Evolutionary conservation across 2,888 invertebrate species (phyloP).

Genomic region (Gibbula magus): DNA sequence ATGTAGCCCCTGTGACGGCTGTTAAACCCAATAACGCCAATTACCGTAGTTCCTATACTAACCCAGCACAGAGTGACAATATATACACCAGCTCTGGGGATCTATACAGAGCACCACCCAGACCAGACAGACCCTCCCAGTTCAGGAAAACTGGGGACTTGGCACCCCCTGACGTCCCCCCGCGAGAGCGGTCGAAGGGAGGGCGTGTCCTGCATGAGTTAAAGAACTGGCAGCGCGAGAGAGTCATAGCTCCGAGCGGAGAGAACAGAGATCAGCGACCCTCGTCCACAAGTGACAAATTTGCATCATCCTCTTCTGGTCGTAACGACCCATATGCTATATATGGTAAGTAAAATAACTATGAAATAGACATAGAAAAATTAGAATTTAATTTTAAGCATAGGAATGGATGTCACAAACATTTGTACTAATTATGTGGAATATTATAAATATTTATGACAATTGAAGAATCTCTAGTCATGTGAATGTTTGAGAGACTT

Average conservation of each 20-base stretch:
- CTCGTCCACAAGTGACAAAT: constrained; percentile 4
- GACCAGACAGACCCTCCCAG: constrained; percentile 45
- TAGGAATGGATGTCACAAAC: no score
- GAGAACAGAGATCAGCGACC: constrained; percentile 15
- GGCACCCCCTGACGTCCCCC: constrained; percentile 60
- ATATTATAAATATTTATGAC: no score
- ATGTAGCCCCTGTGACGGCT: constrained; percentile 76
- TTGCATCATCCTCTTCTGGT: constrained; percentile 36
- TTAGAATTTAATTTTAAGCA: no score
- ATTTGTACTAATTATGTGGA: no score
- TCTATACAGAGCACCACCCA: constrained; percentile 42
- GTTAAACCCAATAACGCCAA: constrained; percentile 80
- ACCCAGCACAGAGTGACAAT: background rate
- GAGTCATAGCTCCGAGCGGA: constrained; percentile 7
- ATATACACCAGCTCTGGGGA: constrained; percentile 10
- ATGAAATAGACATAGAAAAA: background rate
- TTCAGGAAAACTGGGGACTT: constrained; percentile 36
- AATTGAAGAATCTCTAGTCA: no score
- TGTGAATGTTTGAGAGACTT: no score
- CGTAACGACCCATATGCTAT: constrained; percentile 26
- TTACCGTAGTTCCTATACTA: background rate
- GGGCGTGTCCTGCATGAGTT: constrained; percentile 53
- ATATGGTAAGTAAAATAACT: constrained; percentile 24
- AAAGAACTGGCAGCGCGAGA: constrained; percentile 65
- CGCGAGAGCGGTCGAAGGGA: constrained; percentile 54